Base-by-base conservation (phyloP, 2,797 vertebrate species). In the Bovichtus variegatus region DNA sequence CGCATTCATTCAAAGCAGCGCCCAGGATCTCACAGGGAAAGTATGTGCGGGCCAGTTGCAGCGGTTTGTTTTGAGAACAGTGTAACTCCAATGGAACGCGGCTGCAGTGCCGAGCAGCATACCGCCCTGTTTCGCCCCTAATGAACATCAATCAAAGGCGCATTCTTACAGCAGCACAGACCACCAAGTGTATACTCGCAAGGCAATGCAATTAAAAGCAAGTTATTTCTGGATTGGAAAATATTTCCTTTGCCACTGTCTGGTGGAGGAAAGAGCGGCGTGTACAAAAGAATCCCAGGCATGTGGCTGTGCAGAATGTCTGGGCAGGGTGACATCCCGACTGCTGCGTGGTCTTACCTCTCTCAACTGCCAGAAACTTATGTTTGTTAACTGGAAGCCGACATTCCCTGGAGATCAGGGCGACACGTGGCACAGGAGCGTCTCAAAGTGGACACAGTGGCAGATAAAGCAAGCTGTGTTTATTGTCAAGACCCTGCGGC, bases 1-100 rank as follows among this genome's bases (percentile, higher is more conserved):
- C 25, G 80, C 57, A 83, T 86, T 84, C 86, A 93, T 92, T 89
- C 67, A 87, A 73, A 77, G 57, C 65, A 71, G 40, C 5, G 1
- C 49, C 54, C 77, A 78, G 77, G 87, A 89, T 82, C 85, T 94
- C 88, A 91, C 71, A 77, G 90, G 89, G 88, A 91, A 91, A 87
- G 75, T 91, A 91, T 93, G 91, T 76, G 81, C 29, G 12, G 66
- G 85, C 73, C 65, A 63, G 89, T 81, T 82, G 84, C 88, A 80
- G 90, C 50, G 81, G 90, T 93, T 91, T 91, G 88, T 91, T 91
- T 90, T 91, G 88, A 90, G 91, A 90, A 82, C 90, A 86, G 89
- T 74, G 83, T 87, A 88, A 91, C 90, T 85, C 83, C 85, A 87
- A 81, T 85, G 87, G 88, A 92, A 92, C 84, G 87, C 54, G 34